Conservation (phyloP, 2,797 vertebrate species). For the Pristis pectinata region DNA sequence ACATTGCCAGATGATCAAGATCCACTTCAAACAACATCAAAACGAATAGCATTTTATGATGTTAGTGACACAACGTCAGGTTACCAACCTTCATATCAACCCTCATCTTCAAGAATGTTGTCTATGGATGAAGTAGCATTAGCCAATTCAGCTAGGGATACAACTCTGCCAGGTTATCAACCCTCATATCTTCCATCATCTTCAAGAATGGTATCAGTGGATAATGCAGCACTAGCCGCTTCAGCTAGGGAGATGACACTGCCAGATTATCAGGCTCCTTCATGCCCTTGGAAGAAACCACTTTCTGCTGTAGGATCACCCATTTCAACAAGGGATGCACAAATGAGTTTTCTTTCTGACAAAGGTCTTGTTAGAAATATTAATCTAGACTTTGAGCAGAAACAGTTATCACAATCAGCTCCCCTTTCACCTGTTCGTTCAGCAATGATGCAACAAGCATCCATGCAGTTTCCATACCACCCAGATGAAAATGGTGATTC, state of each 20-base stretch:
- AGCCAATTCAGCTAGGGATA: neutral
- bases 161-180: neutral
- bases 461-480: neutral
- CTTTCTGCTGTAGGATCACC: neutral
- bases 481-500: neutral
- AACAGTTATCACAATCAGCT: neutral
- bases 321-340: neutral
- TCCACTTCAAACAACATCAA: too few species aligned
- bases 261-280: neutral
- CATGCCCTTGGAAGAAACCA: neutral
- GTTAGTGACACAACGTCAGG: too few species aligned
- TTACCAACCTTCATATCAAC: neutral
- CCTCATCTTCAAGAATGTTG: neutral
- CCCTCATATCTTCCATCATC: neutral
- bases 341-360: neutral
- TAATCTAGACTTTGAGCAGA: neutral
- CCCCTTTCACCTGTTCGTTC: neutral
- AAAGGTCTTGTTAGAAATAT: neutral
- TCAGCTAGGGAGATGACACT: neutral
- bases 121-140: neutral
- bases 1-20: neutral
- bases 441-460: neutral
- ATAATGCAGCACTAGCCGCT: neutral
- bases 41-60: too few species aligned
- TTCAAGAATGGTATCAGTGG: neutral